Base-by-base conservation (phyloP, 92 coral and sea anemone genomes). In the Umimayanthus kanabou region DNA sequence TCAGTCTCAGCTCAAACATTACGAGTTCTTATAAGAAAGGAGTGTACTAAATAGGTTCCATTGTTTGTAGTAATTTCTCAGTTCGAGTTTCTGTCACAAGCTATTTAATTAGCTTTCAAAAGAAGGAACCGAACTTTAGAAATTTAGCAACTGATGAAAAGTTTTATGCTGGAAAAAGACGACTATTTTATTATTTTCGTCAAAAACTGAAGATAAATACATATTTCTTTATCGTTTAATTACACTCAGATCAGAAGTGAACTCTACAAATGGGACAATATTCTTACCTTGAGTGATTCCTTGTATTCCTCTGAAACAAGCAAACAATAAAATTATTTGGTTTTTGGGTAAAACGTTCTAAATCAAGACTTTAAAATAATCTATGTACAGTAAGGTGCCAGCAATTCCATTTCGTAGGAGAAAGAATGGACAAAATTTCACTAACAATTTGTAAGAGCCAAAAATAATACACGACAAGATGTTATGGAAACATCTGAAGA, bases 221-320 rank as follows among this genome's bases (percentile, higher is more conserved):
- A 14, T 6, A 9, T 11, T 74, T 39, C 37, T 42, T 2, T 6
- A 70, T 70, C 8, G 29, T 18, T 70, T n/a, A 28, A 28, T 28
- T 11, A 70, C 16, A 70, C 30, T 11, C 20, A 9, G 75, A 11
- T 71, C 37, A 33, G 28, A 73, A 2, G 23, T 73, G 16, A 33
- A 3, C 42, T 13, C 16, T 13, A 73, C 2, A 37, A 4, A 30
- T 7, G 7, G 45, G 43, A 15, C 22, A 39, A 3, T 73, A 29
- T 73, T 10, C 77, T 39, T 30, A 73, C 77, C 77, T 33, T 29
- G 23, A 73, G 77, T 4, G 77, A 73, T 73, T 73, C 47, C 42
- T 73, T 73, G 20, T 73, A 73, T 39, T 73, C 77, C 39, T 73
- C 77, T 73, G 77, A 73, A 73, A 37, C 77, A 73, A 73, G 6